Base-by-base conservation (phyloP, 1,140 invertebrate species). In the Drosophila quadrilineata region DNA sequence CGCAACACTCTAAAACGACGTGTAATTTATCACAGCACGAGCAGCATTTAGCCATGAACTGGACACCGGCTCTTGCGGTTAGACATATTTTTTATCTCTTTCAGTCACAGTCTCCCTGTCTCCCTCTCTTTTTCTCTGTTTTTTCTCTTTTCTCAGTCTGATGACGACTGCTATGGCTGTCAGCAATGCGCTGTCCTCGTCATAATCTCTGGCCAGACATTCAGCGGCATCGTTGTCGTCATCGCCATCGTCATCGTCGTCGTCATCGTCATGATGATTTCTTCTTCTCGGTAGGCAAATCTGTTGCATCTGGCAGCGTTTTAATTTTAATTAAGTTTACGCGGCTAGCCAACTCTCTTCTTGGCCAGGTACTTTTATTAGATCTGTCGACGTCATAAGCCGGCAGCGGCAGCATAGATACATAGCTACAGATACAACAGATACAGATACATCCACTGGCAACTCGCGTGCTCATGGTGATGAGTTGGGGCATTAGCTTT, bases 401-500 rank as follows among this genome's bases (percentile, higher is more conserved):
- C n/a, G 26, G 31, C 24, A 35, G 24, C 48, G 12, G 21, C 21
- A 50, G 48, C 4, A 14, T 40, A 17, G 3, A 40, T 8, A 40
- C 17, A 2, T 6, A 3, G 17, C 12, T 8, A 12, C 17, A 17
- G 3, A 38, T 14, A 26, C 43, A 6, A 19, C 0, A 46, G 36
- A 43, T 62, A 29, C 31, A 26, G 48, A n/a, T n/a, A n/a, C n/a
- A n/a, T n/a, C n/a, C n/a, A 60, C 72, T 38, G 58, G 49, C 33
- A 71, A n/a, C 41, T 84, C 74, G 79, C 77, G 79, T 84, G 77
- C 79, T 85, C 67, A 85, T 85, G 77, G 77, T 84, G 79, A 84
- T 74, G 77, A 85, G 77, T 84, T 85, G 79, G 62, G 50, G 66
- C 74, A 84, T 84, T 85, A 84, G 77, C 66, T 77, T 85, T 85